Conservation (phyloP, 2,113 vertebrate species). For the Perognathus longimembris region DNA sequence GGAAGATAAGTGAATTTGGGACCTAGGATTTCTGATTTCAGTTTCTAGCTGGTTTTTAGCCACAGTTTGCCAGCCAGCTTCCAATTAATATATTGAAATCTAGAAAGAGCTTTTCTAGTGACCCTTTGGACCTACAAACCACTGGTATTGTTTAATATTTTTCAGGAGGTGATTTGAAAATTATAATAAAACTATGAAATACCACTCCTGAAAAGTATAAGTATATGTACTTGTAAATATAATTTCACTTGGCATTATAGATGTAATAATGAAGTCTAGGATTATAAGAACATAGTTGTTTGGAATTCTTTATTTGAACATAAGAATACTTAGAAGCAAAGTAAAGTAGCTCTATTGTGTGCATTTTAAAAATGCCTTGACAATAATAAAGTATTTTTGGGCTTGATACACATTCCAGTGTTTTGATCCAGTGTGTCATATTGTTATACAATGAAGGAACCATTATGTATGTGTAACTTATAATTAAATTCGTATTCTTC, state of each 20-base stretch:
- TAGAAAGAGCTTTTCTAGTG: not conserved
- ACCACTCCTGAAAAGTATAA: constrained; percentile 3
- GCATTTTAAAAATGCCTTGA: not conserved
- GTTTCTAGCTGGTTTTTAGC: constrained; percentile 6
- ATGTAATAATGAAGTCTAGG: not conserved
- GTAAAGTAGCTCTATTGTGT: not conserved
- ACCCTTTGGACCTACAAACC: not conserved
- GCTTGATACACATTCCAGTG: not conserved
- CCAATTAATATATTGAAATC: not conserved
- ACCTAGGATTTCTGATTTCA: not conserved
- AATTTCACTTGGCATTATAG: constrained; percentile 39
- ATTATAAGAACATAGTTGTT: not conserved
- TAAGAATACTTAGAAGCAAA: constrained; percentile 42
- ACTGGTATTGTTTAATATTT: not conserved
- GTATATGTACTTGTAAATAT: not conserved
- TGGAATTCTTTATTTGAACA: not conserved
- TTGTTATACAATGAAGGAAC: not conserved
- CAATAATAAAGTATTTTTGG: constrained; percentile 6
- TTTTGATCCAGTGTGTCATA: constrained; percentile 14
- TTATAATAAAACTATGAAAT: not conserved
- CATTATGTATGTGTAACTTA: constrained; percentile 47
- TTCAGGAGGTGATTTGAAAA: constrained; percentile 16
- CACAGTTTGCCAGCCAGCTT: not conserved
- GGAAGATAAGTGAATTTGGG: constrained; percentile 15
- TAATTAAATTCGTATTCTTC: constrained; percentile 72